Percentiles rank a stretch among this genome's conserved stretches.
Conservation (phyloP, 2,888 invertebrate genomes). For the Netelia inedita region DNA sequence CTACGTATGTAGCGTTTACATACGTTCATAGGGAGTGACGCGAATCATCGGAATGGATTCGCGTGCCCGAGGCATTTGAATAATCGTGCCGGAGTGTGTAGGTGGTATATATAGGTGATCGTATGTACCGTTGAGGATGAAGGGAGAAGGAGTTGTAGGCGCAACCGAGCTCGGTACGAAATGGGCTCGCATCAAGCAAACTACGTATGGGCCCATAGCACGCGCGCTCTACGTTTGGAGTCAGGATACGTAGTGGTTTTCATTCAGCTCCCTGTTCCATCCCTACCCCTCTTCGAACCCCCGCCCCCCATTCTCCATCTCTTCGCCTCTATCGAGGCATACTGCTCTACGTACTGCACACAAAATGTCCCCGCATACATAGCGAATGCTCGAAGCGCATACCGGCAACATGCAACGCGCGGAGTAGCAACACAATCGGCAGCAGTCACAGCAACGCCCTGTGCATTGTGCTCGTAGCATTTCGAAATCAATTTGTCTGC, state of each 20-base stretch:
- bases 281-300: constrained; percentile 36
- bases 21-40: constrained; percentile 18
- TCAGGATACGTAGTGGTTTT: constrained; percentile 45
- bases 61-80: constrained; percentile 78
- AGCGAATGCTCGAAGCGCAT: constrained; percentile 34
- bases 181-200: constrained; percentile 38
- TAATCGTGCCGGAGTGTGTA: constrained; percentile 77
- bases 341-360: constrained; percentile 22
- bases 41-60: constrained; percentile 76
- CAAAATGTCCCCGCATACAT: constrained; percentile 39
- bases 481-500: constrained; percentile 83
- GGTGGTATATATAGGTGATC: constrained; percentile 27
- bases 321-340: constrained; percentile 46
- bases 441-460: constrained; percentile 37
- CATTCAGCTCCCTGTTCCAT: constrained; percentile 42
- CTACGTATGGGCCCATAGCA: constrained; percentile 26
- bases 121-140: constrained; percentile 49
- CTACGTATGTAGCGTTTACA: not conserved
- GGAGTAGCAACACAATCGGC: constrained; percentile 36
- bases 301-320: constrained; percentile 31
- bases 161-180: constrained; percentile 35
- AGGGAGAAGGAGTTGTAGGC: constrained; percentile 1
- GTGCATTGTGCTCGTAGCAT: constrained; percentile 74
- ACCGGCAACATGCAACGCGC: constrained; percentile 30
- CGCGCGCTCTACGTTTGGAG: constrained; percentile 43